Evolutionary conservation across 2,888 invertebrate species (phyloP).

Genomic region (Spisula solida): DNA sequence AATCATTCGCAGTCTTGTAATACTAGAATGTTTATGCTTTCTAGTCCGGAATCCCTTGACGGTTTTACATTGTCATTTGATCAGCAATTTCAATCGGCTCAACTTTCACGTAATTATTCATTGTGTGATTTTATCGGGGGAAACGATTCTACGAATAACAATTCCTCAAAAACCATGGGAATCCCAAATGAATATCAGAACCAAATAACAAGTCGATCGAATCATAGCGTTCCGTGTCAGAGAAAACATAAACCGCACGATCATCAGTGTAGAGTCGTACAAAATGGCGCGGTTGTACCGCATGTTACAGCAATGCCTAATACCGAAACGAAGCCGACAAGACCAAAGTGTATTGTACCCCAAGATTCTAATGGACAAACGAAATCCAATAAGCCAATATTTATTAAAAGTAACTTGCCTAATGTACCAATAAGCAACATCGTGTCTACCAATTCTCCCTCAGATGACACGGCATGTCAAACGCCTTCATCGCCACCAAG

Average conservation of each 20-base stretch:
- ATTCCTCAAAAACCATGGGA: not conserved
- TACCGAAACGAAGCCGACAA: slow-evolving; percentile 15
- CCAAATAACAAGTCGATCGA: not conserved
- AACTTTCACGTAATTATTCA: slow-evolving; percentile 50
- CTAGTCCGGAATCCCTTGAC: slow-evolving; percentile 68
- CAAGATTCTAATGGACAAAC: not conserved
- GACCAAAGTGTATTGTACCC: slow-evolving; percentile 32
- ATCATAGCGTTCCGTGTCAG: not conserved
- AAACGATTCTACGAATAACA: not conserved
- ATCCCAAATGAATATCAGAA: slow-evolving; percentile 17
- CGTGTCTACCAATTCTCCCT: slow-evolving; percentile 38
- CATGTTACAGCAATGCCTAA: no score
- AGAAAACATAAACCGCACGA: not conserved
- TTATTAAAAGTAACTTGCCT: slow-evolving; percentile 59
- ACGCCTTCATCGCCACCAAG: slow-evolving; percentile 71
- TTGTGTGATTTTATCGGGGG: slow-evolving; percentile 35
- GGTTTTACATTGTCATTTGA: slow-evolving; percentile 60
- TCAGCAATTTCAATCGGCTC: slow-evolving; percentile 54
- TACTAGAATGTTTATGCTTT: slow-evolving; percentile 67
- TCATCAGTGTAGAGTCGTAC: not conserved
- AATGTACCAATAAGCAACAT: slow-evolving; percentile 64
- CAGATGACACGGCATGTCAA: not conserved
- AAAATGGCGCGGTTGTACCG: not conserved
- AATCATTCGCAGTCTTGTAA: slow-evolving; percentile 21
- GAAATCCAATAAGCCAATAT: not conserved